phyloP scores from a whole-genome alignment of 2,113 vertebrate genomes.

The Dinomys branickii region DNA sequence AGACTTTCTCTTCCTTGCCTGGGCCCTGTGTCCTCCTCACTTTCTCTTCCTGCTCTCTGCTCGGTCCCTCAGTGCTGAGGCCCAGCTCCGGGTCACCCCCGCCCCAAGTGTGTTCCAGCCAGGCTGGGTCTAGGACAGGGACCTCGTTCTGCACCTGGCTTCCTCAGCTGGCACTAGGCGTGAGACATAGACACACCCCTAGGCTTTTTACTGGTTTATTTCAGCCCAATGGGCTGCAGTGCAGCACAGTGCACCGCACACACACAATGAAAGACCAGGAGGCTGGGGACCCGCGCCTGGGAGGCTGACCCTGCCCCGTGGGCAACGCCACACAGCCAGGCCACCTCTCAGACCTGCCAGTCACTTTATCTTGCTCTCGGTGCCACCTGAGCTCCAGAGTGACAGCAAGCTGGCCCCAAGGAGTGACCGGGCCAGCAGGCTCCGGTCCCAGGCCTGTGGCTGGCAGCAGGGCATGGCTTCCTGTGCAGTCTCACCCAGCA shows the following conservation, averaged over 20 bases:
- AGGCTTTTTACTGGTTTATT: conserved; percentile 51
- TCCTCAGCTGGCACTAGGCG: background rate
- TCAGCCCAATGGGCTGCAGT: background rate
- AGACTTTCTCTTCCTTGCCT: background rate
- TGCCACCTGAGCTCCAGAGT: too few species aligned
- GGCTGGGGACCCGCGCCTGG: too few species aligned
- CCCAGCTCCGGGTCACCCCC: background rate
- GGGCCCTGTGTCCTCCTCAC: background rate
- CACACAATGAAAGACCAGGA: background rate
- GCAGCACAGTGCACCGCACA: background rate
- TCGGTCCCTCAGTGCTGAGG: background rate
- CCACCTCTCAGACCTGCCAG: background rate
- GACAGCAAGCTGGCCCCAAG: background rate
- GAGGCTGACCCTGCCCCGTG: background rate
- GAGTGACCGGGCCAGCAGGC: too few species aligned
- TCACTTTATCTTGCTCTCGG: background rate
- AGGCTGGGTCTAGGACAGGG: accelerated
- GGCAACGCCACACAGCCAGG: background rate
- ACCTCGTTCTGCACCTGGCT: background rate
- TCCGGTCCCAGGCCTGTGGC: background rate
- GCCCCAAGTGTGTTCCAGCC: accelerated
- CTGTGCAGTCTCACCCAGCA: background rate
- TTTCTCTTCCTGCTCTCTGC: background rate
- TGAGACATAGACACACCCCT: background rate
- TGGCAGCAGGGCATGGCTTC: background rate